phyloP scores from a whole-genome alignment of 2,888 invertebrate genomes.

The Baccha elongata region DNA sequence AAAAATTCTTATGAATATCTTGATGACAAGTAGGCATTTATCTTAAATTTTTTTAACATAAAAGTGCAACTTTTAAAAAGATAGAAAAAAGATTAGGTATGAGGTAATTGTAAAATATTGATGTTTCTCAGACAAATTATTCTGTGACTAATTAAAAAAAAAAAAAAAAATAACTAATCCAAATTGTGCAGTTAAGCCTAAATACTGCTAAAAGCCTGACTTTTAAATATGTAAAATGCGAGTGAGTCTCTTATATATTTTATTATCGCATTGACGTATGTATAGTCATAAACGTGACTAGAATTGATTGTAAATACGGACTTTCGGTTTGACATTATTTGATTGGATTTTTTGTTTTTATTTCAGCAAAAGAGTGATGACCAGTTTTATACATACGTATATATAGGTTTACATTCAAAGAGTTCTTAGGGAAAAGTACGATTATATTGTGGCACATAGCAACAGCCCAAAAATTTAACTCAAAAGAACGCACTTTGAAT shows the following conservation, averaged over 20 bases:
- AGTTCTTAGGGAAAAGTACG: constrained; percentile 34
- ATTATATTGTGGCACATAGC: constrained; percentile 13
- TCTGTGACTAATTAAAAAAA: constrained; percentile 51
- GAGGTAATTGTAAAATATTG: constrained; percentile 7
- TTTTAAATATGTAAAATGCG: background rate
- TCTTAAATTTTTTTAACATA: constrained; percentile 7
- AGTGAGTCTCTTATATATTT: background rate
- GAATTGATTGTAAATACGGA: constrained; percentile 31
- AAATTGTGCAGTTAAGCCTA: constrained; percentile 50
- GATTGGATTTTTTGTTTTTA: constrained; percentile 44
- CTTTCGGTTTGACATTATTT: constrained; percentile 48
- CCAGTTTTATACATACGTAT: constrained; percentile 14
- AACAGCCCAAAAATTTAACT: constrained; percentile 3
- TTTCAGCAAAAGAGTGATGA: constrained; percentile 38
- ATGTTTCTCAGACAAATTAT: background rate
- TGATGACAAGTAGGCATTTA: background rate
- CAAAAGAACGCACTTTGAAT: constrained; percentile 13
- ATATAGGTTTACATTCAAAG: constrained; percentile 13
- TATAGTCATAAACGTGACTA: constrained; percentile 53
- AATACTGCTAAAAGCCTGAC: constrained; percentile 40
- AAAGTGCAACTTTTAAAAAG: constrained; percentile 17
- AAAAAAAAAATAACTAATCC: background rate
- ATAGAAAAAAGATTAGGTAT: background rate
- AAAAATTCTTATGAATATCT: constrained; percentile 19
- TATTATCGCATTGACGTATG: constrained; percentile 52